Percentiles rank a stretch among this genome's conserved stretches.
These are phyloP conservation scores for Adelosebastes latens DNA, from an alignment of 2,797 vertebrate genomes.

Conservation along the genomic window DNA sequence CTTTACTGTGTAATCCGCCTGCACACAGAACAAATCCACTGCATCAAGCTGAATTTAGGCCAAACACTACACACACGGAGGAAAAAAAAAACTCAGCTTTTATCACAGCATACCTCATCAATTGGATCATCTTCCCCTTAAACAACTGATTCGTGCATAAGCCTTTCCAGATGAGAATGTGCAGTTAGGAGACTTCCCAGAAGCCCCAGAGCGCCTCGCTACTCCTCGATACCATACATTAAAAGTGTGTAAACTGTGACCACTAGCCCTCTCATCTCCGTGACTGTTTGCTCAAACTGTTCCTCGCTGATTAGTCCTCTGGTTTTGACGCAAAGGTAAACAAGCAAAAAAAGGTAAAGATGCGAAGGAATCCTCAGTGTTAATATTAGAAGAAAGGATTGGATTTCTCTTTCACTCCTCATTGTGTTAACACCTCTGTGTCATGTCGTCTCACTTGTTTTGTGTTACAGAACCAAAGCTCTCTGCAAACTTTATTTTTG, in stretches of 20 bases:
- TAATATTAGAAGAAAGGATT: conserved; percentile 62
- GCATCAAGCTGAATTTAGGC: conserved; percentile 80
- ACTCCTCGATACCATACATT: conserved; percentile 40
- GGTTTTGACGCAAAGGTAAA: conserved; percentile 37
- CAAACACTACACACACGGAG: conserved; percentile 63
- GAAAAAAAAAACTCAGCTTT: conserved; percentile 50
- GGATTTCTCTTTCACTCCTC: conserved; percentile 79
- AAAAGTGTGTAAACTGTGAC: conserved; percentile 51
- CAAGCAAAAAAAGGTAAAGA: conserved; percentile 40
- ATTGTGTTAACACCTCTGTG: conserved; percentile 83
- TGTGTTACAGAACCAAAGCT: conserved; percentile 99
- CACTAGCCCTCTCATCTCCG: conserved; percentile 46
- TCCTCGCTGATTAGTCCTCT: conserved; percentile 22
- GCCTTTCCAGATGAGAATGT: conserved; percentile 75
- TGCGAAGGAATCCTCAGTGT: conserved; percentile 84
- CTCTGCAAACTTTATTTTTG: conserved; percentile 99
- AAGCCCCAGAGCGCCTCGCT: conserved; percentile 44
- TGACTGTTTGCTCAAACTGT: conserved; percentile 44
- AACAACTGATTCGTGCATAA: conserved; percentile 68
- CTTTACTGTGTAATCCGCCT: conserved; percentile 80
- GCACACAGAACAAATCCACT: conserved; percentile 80
- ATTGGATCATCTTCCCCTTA: conserved; percentile 73
- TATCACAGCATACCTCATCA: conserved; percentile 80
- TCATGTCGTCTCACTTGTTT: conserved; percentile 90
- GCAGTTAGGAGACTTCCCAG: conserved; percentile 71